Percentiles rank a stretch among this genome's conserved stretches.
phyloP scores from a whole-genome alignment of 2,113 vertebrate species.

The Dunckerocampus dactyliophorus region DNA sequence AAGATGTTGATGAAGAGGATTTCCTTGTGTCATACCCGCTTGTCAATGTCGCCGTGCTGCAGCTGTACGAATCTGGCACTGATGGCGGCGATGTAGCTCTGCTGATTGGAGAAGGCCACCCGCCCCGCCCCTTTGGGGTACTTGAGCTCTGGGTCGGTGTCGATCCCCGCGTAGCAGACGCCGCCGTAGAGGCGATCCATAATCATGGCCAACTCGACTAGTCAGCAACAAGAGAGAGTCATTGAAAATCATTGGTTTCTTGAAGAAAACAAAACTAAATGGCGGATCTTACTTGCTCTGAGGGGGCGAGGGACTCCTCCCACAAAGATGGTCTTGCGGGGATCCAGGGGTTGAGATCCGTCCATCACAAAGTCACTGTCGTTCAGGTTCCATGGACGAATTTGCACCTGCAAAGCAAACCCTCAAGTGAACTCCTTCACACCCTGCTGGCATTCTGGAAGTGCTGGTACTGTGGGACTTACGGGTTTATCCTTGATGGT shows the following conservation, averaged over 20 bases:
- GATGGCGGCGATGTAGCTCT: slow-evolving; percentile 98
- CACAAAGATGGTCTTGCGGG: slow-evolving; percentile 98
- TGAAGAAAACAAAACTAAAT: neutral
- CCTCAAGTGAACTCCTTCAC: neutral
- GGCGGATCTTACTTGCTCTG: slow-evolving; percentile 81
- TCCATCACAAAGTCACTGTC: slow-evolving; percentile 99
- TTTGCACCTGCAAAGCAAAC: slow-evolving; percentile 82
- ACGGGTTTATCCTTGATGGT: slow-evolving; percentile 99
- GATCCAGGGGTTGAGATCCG: slow-evolving; percentile 94
- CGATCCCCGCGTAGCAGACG: slow-evolving; percentile 95
- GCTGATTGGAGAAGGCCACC: slow-evolving; percentile 98
- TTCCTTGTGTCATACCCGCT: slow-evolving; percentile 77
- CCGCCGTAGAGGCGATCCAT: slow-evolving; percentile 98
- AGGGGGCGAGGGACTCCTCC: slow-evolving; percentile 93
- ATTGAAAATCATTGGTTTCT: neutral
- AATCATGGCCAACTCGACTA: slow-evolving; percentile 97
- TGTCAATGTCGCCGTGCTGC: slow-evolving; percentile 97
- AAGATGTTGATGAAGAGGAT: neutral
- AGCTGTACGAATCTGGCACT: slow-evolving; percentile 98
- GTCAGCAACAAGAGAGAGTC: neutral
- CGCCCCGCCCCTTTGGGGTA: slow-evolving; percentile 96
- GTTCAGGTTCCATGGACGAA: slow-evolving; percentile 95
- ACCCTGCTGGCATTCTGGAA: neutral
- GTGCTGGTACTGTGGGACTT: slow-evolving; percentile 57
- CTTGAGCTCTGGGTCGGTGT: slow-evolving; percentile 96